These are phyloP conservation scores for Eulimnadia texana DNA, from an alignment of 1,140 invertebrate genomes.

Conservation along the genomic window DNA sequence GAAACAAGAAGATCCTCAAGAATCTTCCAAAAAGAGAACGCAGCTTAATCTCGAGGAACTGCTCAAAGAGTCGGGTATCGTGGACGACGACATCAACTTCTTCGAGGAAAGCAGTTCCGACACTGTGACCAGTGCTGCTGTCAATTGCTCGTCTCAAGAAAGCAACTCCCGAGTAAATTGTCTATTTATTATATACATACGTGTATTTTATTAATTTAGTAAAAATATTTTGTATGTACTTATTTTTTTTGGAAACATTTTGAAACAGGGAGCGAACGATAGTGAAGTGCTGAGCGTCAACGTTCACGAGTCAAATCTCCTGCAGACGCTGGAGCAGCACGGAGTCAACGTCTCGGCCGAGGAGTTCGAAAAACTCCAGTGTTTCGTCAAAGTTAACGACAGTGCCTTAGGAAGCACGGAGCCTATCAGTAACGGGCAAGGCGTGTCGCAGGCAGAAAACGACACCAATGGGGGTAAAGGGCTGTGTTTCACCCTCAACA, in stretches of 20 bases:
- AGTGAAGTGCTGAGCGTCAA: background rate
- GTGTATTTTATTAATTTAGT: background rate
- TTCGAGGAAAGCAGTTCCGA: constrained; percentile 1
- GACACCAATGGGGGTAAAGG: background rate
- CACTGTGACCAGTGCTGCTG: background rate
- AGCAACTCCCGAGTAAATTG: background rate
- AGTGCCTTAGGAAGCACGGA: constrained; percentile 11
- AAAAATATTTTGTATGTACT: no score
- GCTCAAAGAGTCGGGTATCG: constrained; percentile 19
- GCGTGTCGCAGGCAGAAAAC: background rate
- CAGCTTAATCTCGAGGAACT: constrained; percentile 18
- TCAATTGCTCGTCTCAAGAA: background rate
- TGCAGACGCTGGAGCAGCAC: constrained; percentile 11
- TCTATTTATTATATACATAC: no score
- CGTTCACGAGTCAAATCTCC: constrained; percentile 5
- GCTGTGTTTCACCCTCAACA: background rate
- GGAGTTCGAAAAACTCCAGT: background rate
- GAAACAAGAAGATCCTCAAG: constrained; percentile 35
- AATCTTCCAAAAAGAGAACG: background rate
- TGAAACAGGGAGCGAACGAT: background rate
- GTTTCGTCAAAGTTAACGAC: constrained; percentile 8
- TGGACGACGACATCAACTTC: constrained; percentile 12
- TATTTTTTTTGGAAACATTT: no score
- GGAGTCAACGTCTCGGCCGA: background rate
- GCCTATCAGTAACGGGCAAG: background rate